A percentile compares a stretch with the other conserved stretches of the same genome.
Conservation (phyloP, 2,113 vertebrate species). For the Hemiprocne comata region DNA sequence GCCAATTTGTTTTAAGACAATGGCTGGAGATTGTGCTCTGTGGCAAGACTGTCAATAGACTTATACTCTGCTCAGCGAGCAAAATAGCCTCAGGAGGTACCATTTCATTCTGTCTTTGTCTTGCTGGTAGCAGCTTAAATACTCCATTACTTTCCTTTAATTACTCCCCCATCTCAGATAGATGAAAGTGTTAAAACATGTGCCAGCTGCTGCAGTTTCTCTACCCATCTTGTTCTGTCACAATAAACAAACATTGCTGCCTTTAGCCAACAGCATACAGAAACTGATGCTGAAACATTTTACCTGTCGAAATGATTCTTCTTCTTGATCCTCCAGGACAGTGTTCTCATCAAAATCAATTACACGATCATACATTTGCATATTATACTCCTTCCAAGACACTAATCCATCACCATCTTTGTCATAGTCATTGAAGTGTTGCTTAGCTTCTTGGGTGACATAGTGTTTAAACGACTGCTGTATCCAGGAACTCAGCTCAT, state of each 20-base stretch:
- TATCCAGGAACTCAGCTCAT: constrained; percentile 93
- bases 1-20: fast-evolving
- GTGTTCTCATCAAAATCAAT: constrained; percentile 84
- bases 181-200: constrained; percentile 27
- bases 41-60: background rate
- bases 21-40: background rate
- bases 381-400: constrained; percentile 93
- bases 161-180: constrained; percentile 7
- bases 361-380: constrained; percentile 84
- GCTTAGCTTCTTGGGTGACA: constrained; percentile 89
- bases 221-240: background rate
- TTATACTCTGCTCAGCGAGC: background rate
- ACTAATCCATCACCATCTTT: constrained; percentile 83
- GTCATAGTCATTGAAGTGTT: constrained; percentile 89
- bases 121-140: constrained; percentile 15
- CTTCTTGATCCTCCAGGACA: constrained; percentile 86
- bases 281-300: constrained; percentile 45
- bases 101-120: background rate
- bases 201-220: background rate
- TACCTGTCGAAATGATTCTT: constrained; percentile 92
- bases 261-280: background rate
- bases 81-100: background rate
- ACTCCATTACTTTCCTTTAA: constrained; percentile 14
- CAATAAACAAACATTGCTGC: background rate
- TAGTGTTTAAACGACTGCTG: constrained; percentile 93